Evolutionary conservation across 2,113 vertebrate species (phyloP).

Genomic region (Bubalus kerabau): DNA sequence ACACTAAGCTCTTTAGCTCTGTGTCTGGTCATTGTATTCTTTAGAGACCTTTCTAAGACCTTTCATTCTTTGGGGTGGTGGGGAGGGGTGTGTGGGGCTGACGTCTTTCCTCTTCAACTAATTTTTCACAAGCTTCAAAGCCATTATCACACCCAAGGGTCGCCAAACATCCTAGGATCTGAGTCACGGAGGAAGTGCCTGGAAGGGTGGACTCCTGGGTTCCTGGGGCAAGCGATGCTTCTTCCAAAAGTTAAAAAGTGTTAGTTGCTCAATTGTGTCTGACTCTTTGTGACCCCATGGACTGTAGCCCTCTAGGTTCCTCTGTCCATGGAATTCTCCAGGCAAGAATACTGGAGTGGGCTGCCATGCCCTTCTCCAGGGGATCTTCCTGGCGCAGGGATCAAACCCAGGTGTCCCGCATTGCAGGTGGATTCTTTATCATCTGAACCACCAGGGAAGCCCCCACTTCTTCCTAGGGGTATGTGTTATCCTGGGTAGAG

Average conservation of each 20-base stretch:
- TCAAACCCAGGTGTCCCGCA: not conserved
- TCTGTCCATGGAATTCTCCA: not conserved
- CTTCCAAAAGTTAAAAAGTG: not conserved
- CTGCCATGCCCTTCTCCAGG: not conserved
- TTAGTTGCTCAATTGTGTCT: not conserved
- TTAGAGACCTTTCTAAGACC: not conserved
- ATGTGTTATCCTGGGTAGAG: not conserved
- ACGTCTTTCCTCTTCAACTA: not conserved
- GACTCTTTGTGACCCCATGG: not conserved
- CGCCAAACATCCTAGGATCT: not conserved
- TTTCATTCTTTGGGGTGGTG: not conserved
- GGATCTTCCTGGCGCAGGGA: not conserved
- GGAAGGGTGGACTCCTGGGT: not conserved
- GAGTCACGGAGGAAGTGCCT: not conserved
- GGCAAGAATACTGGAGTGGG: not conserved
- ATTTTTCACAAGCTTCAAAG: not conserved
- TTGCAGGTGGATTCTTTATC: not conserved
- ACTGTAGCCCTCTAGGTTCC: not conserved
- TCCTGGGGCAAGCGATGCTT: not conserved
- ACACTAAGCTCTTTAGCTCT: not conserved
- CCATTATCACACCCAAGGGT: not conserved
- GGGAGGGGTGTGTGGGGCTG: not conserved
- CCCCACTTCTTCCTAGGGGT: not conserved
- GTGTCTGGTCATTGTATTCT: not conserved
- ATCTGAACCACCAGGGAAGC: not conserved